These are phyloP conservation scores for Bucco capensis DNA, from an alignment of 2,113 vertebrate genomes.

Conservation along the genomic window DNA sequence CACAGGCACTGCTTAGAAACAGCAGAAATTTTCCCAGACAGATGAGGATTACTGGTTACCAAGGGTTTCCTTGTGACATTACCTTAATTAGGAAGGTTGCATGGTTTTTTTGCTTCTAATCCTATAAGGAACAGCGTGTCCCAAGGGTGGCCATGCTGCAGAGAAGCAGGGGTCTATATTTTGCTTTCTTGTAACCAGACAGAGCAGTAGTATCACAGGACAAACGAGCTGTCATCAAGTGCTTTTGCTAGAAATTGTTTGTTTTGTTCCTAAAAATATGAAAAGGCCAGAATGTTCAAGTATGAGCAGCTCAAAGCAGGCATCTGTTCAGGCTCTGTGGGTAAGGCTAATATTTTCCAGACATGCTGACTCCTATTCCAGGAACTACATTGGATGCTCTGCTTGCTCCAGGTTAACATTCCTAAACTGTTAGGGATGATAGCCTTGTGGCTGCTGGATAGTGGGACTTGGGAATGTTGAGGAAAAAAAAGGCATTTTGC, in stretches of 20 bases:
- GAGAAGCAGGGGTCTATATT: neutral
- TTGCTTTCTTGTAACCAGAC: neutral
- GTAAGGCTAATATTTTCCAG: constrained; percentile 17
- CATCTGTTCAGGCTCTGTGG: neutral
- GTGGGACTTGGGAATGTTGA: neutral
- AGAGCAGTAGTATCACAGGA: neutral
- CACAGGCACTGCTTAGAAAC: neutral
- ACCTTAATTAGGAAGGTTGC: constrained; percentile 11
- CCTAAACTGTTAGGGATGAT: neutral
- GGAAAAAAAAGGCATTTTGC: neutral
- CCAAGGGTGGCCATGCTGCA: neutral
- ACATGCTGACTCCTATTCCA: neutral
- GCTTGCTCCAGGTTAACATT: neutral
- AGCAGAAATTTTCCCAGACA: neutral
- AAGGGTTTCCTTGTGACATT: neutral
- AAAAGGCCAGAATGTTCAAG: constrained; percentile 12
- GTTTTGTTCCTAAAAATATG: constrained; percentile 47
- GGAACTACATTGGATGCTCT: neutral
- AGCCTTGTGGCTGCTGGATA: neutral
- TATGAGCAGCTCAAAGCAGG: neutral
- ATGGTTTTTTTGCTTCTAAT: neutral
- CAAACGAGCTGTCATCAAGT: neutral
- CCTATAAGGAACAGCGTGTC: neutral
- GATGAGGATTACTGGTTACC: neutral
- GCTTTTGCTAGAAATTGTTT: constrained; percentile 32